A percentile compares a stretch with the other conserved stretches of the same genome.
These are phyloP conservation scores for Pristiophorus japonicus DNA, from an alignment of 2,113 vertebrate genomes.

Conservation along the genomic window DNA sequence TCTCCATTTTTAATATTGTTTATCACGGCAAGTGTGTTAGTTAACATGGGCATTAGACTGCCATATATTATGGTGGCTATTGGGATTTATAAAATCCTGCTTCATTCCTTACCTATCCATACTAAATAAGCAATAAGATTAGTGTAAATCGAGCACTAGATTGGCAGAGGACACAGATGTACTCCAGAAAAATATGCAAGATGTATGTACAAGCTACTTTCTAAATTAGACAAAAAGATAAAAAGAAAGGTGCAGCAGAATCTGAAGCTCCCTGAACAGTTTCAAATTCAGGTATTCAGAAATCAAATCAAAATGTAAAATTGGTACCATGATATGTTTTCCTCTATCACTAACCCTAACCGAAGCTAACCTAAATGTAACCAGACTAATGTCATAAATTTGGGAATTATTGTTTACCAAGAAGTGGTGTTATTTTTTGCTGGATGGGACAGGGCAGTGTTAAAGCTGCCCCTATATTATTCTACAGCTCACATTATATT, in stretches of 20 bases:
- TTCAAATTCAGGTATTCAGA: background rate
- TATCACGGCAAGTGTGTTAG: no score
- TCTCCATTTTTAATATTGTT: no score
- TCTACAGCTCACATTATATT: background rate
- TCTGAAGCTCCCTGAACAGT: background rate
- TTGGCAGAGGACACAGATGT: background rate
- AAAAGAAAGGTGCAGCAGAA: background rate
- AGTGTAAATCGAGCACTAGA: background rate
- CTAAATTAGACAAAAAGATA: background rate
- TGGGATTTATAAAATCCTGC: no score
- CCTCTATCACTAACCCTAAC: background rate
- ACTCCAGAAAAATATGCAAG: background rate
- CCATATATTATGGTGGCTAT: no score
- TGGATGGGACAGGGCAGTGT: background rate
- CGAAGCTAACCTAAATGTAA: background rate
- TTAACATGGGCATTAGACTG: no score
- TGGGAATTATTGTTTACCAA: background rate
- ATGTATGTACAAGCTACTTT: background rate
- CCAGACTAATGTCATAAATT: no score
- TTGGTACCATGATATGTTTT: background rate
- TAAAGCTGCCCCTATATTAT: background rate
- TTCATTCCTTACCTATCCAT: no score
- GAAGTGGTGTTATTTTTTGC: background rate
- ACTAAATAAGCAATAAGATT: no score
- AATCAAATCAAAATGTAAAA: background rate